A percentile compares a stretch with the other conserved stretches of the same genome.
Conservation (phyloP, 2,797 vertebrate genomes). For the Lycodopsis pacificus region DNA sequence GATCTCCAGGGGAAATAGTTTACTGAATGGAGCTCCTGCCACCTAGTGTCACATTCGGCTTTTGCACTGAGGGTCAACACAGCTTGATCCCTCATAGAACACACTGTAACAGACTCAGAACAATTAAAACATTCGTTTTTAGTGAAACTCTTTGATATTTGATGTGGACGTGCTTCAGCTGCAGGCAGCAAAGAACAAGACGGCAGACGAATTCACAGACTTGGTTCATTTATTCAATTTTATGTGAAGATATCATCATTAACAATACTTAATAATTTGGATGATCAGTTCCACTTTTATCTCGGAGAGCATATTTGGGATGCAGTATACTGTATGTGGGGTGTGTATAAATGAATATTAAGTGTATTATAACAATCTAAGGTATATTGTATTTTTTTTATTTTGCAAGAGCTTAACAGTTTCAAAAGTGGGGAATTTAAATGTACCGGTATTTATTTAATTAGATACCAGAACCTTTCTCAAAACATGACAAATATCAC, state of each 20-base stretch:
- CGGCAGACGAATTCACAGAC: too few relatives aligned
- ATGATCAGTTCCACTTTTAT: not conserved
- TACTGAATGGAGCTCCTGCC: conserved; percentile 52
- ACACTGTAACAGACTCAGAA: not conserved
- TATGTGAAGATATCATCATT: not conserved
- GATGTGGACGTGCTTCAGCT: not conserved
- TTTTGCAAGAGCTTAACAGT: not conserved
- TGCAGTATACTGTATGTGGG: too few relatives aligned
- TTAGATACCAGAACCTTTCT: not conserved
- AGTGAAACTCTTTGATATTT: not conserved
- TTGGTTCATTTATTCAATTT: too few relatives aligned
- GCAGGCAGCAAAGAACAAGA: too few relatives aligned
- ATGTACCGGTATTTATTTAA: rapidly evolving
- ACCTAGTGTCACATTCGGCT: conserved; percentile 51
- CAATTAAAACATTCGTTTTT: not conserved
- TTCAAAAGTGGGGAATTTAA: not conserved
- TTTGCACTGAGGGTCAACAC: conserved; percentile 2
- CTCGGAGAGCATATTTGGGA: too few relatives aligned
- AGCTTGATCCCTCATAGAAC: not conserved
- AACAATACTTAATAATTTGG: not conserved
- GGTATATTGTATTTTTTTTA: too few relatives aligned
- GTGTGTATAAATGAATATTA: too few relatives aligned
- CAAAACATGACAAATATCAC: not conserved
- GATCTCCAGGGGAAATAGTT: not conserved
- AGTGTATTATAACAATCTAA: too few relatives aligned